phyloP scores from a whole-genome alignment of 1,140 invertebrate species.

The Vanessa tameamea region DNA sequence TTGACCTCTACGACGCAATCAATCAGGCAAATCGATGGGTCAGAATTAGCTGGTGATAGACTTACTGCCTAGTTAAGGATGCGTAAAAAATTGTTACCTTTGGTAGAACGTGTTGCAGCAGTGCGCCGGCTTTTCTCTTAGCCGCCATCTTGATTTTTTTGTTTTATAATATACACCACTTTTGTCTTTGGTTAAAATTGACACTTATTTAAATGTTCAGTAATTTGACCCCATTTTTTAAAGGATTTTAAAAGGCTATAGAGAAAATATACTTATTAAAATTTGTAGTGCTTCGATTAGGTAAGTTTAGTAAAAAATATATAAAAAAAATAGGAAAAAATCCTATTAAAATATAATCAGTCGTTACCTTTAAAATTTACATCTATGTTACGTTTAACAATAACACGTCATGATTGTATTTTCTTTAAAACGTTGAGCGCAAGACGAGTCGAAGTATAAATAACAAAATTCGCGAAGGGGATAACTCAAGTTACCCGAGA shows the following conservation, averaged over 20 bases:
- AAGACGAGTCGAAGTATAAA: constrained; percentile 8
- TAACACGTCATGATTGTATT: background rate
- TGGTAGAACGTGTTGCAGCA: constrained; percentile 80
- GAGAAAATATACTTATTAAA: constrained; percentile 23
- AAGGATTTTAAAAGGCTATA: constrained; percentile 32
- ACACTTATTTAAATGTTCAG: constrained; percentile 52
- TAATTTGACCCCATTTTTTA: constrained; percentile 63
- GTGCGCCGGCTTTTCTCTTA: constrained; percentile 79
- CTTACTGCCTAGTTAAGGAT: constrained; percentile 41
- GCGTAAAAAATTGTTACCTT: constrained; percentile 71
- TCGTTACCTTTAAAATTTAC: background rate
- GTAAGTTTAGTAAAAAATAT: background rate
- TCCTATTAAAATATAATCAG: background rate
- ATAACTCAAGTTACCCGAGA: constrained; percentile 31
- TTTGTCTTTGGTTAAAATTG: constrained; percentile 65
- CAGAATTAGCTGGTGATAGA: constrained; percentile 29
- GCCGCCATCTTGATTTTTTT: constrained; percentile 74
- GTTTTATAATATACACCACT: constrained; percentile 60
- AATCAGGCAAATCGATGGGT: constrained; percentile 19
- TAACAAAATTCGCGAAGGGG: constrained; percentile 25
- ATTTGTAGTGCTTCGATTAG: constrained; percentile 51
- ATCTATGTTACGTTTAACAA: background rate
- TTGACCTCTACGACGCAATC: constrained; percentile 34
- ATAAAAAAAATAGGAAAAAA: background rate
- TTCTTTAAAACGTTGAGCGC: constrained; percentile 1